These are phyloP conservation scores for Lonchura striata DNA, from an alignment of 2,113 vertebrate genomes.

Conservation along the genomic window DNA sequence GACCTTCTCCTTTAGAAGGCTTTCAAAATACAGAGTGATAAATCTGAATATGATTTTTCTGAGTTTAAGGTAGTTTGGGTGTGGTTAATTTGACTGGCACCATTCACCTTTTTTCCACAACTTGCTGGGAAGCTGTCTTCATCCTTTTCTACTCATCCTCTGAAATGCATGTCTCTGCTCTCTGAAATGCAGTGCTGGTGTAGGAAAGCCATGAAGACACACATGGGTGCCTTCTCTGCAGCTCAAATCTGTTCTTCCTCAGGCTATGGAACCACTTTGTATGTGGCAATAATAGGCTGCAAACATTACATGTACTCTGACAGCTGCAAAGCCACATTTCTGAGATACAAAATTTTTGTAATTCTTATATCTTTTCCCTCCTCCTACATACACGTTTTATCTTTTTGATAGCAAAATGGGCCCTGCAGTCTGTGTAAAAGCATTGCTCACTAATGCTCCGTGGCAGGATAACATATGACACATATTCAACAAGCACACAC, in stretches of 20 bases:
- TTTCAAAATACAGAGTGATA: background rate
- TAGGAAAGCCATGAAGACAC: background rate
- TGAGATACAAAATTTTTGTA: background rate
- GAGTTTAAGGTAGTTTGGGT: background rate
- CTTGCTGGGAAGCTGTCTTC: background rate
- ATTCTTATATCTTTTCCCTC: background rate
- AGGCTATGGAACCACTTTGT: background rate
- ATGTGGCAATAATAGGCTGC: background rate
- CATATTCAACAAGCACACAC: background rate
- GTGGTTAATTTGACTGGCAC: background rate
- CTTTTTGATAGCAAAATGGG: background rate
- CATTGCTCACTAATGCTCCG: background rate
- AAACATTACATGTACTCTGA: conserved; percentile 3
- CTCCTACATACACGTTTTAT: background rate
- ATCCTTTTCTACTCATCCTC: background rate
- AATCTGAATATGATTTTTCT: background rate
- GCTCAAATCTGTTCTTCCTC: background rate
- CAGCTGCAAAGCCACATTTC: conserved; percentile 32
- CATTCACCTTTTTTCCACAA: background rate
- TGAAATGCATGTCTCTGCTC: background rate
- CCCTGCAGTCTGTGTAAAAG: background rate
- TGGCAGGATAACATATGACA: background rate
- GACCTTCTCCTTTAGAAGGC: background rate
- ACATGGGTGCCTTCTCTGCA: background rate
- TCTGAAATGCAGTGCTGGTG: background rate